Base-by-base conservation (phyloP, 2,888 invertebrate species). In the Leucania comma region DNA sequence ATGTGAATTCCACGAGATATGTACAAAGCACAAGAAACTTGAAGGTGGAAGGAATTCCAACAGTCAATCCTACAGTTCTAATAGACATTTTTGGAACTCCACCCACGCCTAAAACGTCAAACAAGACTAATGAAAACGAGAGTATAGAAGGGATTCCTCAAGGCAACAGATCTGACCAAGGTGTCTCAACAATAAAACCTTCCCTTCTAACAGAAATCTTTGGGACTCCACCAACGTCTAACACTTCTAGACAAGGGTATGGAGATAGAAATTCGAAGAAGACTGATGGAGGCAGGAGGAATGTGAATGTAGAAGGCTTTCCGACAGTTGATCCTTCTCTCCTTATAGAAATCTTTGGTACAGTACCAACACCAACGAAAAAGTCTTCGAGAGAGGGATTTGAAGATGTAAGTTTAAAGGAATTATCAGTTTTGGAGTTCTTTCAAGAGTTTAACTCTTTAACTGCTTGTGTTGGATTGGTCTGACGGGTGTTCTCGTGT, bases 11-110 rank as follows among this genome's bases (percentile, higher is more conserved):
- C 24, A 50, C 38, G 14, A n/a, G 5, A 14, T 5, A n/a, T 20
- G 0, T 35, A 12, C 51, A 42, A 66, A 17, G 5, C 10, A 3
- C 22, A 1, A 53, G 53, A n/a, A 32, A 8, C 0, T 17, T 26
- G 3, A 42, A 62, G 0, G 29, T 22, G 6, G 29, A 32, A 5
- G 24, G 63, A 0, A 32, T 62, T 0, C 26, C 54, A 1, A 58
- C 65, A 0, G 3, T 84, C 1, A 59, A 81, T 1, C 63, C 70
- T 0, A 62, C 75, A 0, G 14, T 87, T 0, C 63, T 92, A n/a
- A 26, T 72, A 6, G 77, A 77, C 0, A 85, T 93, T 24, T 93
- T 93, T 64, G 91, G 91, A 0, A 88, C 85, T 0, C 88, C 91
- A 0, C 73, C 88, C 3, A 46, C 79, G 0, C 0, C 12, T 8